Evolutionary conservation across 2,797 vertebrate species (phyloP).

Genomic region (Mastacembelus armatus): DNA sequence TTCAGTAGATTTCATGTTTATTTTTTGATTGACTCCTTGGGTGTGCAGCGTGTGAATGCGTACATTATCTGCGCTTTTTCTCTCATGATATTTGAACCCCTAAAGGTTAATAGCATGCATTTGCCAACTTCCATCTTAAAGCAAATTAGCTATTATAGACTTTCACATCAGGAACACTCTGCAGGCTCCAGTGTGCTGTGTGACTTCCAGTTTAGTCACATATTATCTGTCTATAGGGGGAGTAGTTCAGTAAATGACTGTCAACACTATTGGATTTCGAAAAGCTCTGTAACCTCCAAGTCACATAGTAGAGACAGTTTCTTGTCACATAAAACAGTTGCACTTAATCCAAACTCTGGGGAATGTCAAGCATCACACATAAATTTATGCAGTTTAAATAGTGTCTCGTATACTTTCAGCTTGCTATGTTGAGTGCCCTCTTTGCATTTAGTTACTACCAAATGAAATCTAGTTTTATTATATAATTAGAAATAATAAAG

Average conservation of each 20-base stretch:
- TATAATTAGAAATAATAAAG: slow-evolving; percentile 3
- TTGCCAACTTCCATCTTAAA: slow-evolving; percentile 44
- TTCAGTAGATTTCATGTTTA: slow-evolving; percentile 70
- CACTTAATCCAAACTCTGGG: slow-evolving; percentile 27
- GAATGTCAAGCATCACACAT: slow-evolving; percentile 6
- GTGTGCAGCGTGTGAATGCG: slow-evolving; percentile 38
- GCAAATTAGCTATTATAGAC: slow-evolving; percentile 51
- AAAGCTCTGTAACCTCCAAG: slow-evolving; percentile 44
- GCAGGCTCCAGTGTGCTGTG: slow-evolving; percentile 21
- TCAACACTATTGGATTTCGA: slow-evolving; percentile 30
- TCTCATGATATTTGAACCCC: slow-evolving; percentile 49
- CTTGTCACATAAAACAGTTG: slow-evolving; percentile 40
- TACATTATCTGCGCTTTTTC: slow-evolving; percentile 32
- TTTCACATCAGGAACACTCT: slow-evolving; percentile 26
- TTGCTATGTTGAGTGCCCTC: slow-evolving; percentile 8
- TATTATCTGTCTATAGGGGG: slow-evolving; percentile 46
- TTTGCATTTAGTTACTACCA: background rate
- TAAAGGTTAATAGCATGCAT: slow-evolving; percentile 46
- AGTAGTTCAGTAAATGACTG: slow-evolving; percentile 44
- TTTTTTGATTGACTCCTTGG: slow-evolving; percentile 68
- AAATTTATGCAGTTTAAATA: slow-evolving; percentile 20
- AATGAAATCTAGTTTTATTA: slow-evolving; percentile 23
- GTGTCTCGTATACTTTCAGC: slow-evolving; percentile 9
- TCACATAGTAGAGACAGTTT: slow-evolving; percentile 27
- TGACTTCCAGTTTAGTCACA: slow-evolving; percentile 21